Conservation (phyloP, 2,797 vertebrate species). For the Spheniscus humboldti region DNA sequence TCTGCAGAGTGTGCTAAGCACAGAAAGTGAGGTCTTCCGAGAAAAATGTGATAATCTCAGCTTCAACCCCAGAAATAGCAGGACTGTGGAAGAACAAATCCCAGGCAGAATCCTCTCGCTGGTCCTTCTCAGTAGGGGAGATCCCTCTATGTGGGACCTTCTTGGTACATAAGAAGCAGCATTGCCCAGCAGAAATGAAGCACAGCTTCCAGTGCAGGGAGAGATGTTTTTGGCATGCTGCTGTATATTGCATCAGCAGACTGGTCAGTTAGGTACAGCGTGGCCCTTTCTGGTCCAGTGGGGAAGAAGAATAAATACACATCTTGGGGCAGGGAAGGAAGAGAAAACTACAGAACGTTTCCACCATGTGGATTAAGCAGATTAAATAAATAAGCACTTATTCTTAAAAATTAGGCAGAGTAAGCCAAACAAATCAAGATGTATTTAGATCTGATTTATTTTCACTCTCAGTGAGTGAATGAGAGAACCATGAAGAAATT, state of each 20-base stretch:
- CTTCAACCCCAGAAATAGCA: neutral
- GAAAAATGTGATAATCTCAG: neutral
- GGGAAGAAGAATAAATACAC: neutral
- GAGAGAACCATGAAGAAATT: neutral
- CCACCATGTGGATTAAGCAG: neutral
- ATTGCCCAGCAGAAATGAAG: neutral
- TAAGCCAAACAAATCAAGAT: neutral
- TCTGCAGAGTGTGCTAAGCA: neutral
- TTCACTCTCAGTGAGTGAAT: neutral
- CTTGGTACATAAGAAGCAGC: neutral
- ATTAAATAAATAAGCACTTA: neutral
- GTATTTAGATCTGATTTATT: neutral
- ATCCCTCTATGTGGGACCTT: neutral
- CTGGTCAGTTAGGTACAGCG: neutral
- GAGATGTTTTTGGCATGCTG: neutral
- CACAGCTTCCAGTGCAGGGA: neutral
- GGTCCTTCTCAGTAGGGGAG: neutral
- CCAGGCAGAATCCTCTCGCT: neutral
- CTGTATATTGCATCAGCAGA: neutral
- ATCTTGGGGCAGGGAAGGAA: neutral
- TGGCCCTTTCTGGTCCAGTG: conserved; percentile 24
- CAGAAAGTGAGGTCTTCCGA: neutral
- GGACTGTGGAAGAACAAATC: neutral
- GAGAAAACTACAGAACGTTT: neutral
- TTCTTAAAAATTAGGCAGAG: neutral